A percentile compares a stretch with the other conserved stretches of the same genome.
These are phyloP conservation scores for Porites cylindrica DNA, from an alignment of 92 coral and sea anemone species.

Conservation along the genomic window DNA sequence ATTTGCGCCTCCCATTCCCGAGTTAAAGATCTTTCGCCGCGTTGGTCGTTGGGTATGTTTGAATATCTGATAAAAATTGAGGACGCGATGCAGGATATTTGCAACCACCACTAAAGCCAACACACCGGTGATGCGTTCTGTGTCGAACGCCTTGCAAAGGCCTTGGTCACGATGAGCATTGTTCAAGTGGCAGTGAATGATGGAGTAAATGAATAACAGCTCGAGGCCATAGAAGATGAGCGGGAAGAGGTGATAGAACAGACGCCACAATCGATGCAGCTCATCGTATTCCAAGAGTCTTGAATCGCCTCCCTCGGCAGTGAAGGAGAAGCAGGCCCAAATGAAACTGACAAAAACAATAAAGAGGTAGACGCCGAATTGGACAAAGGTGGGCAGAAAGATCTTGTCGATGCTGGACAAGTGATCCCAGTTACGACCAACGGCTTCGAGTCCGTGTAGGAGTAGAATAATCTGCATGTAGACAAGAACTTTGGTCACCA, in stretches of 20 bases:
- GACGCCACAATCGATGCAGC: background rate
- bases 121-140: background rate
- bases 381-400: slow-evolving; percentile 9
- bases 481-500: background rate
- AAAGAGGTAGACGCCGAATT: background rate
- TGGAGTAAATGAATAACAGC: background rate
- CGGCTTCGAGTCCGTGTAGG: background rate
- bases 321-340: background rate
- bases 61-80: background rate
- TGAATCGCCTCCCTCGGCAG: background rate
- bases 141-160: background rate
- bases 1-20: too few relatives aligned
- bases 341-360: background rate
- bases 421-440: slow-evolving; percentile 25
- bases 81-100: background rate
- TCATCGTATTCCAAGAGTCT: slow-evolving; percentile 10
- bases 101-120: background rate
- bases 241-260: background rate
- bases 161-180: background rate
- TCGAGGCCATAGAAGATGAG: background rate
- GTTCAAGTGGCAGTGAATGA: slow-evolving; percentile 16
- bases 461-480: slow-evolving; percentile 5
- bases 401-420: background rate
- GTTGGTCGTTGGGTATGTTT: slow-evolving; percentile 12
- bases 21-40: background rate